Evolutionary conservation across 2,113 vertebrate species (phyloP), one percentile per base, ranked within the genome.

Genomic region (Rhineura floridana): DNA sequence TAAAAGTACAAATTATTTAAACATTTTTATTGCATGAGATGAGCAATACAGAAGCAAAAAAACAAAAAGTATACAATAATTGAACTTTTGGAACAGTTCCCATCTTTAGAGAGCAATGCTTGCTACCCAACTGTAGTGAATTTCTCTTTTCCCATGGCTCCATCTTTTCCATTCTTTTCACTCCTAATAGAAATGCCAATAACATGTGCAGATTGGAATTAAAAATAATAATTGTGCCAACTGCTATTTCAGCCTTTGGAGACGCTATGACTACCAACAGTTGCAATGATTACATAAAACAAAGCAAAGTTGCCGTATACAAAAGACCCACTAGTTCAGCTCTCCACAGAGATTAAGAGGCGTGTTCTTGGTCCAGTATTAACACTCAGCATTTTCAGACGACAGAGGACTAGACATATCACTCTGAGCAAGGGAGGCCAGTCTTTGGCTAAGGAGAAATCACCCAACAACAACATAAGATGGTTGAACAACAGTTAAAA

Each of bases 401-500:
- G 88, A 89, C 89, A 95, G 93, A 92, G 80, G 91, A 81, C 93
- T 91, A 93, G 92, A 94, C 46, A 87, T 92, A 89, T 89, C 91
- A 92, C 91, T 94, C 2, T 94, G 92, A 93, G 87, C 87, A 92
- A 90, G 92, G 93, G 73, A 94, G 92, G 85, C 85, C 76, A 92
- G 91, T 93, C 94, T 93, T 93, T 94, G 91, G 95, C 92, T 95
- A 95, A 87, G 94, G 90, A 96, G 46, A 96, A 95, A 95, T 91
- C 90, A 95, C 90, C 84, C 94, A 94, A 95, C 80, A 95, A 91
- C 84, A 93, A 87, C 10, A 82, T 94, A 93, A 96, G 92, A 92
- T 73, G 73, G 86, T 79, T 88, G 77, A 91, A 89, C 6, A 77
- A 81, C 52, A 95, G 36, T n/a, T 87, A 52, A 83, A 42, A 92